Evolutionary conservation across 2,113 vertebrate genomes (phyloP).

Genomic region (Pongo pygmaeus): DNA sequence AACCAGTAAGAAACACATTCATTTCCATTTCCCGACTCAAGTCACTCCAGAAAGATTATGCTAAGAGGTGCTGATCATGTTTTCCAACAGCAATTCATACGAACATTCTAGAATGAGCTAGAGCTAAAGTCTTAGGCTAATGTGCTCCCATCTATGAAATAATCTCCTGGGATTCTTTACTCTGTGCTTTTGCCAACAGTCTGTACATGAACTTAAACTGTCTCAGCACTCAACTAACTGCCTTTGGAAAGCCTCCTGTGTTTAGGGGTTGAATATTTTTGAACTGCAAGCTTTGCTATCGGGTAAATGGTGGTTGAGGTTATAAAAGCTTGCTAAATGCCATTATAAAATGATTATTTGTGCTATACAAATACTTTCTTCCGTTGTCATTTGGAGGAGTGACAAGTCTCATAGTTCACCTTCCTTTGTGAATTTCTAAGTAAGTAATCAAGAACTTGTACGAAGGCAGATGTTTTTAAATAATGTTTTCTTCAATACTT

Average conservation of each 20-base stretch:
- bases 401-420: slow-evolving; percentile 47
- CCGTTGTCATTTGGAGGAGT: slow-evolving; percentile 19
- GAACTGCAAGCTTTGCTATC: slow-evolving; percentile 5
- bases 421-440: not conserved
- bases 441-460: not conserved
- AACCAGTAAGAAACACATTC: not conserved
- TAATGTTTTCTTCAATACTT: not conserved
- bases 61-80: not conserved
- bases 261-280: not conserved
- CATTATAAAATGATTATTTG: slow-evolving; percentile 25
- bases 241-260: not conserved
- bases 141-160: not conserved
- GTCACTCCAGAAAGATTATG: not conserved
- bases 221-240: not conserved
- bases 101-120: not conserved
- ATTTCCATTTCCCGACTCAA: not conserved
- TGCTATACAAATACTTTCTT: not conserved
- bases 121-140: not conserved
- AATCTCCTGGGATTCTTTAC: not conserved
- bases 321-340: slow-evolving; percentile 19
- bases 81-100: not conserved
- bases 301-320: not conserved
- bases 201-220: not conserved
- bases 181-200: not conserved
- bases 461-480: not conserved